Percentiles rank a stretch among this genome's conserved stretches.
These are phyloP conservation scores for Orius insidiosus DNA, from an alignment of 1,140 invertebrate genomes.

Conservation along the genomic window DNA sequence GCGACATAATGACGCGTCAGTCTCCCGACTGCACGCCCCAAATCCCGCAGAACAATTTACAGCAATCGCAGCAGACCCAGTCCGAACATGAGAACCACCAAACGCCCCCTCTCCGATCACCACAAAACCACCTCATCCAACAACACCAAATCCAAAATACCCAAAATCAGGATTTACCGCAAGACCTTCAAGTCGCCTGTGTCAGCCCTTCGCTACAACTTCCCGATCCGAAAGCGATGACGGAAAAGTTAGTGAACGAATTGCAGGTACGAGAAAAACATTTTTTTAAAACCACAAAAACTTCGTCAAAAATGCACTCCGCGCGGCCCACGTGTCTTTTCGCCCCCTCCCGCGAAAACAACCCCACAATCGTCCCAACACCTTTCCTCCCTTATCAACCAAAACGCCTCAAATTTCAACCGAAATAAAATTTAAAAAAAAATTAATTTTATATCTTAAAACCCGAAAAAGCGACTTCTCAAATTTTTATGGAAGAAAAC, in stretches of 20 bases:
- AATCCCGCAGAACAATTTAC: neutral
- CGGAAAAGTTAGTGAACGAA: slow-evolving; percentile 23
- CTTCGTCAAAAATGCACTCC: neutral
- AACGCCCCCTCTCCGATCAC: slow-evolving; percentile 11
- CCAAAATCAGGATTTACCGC: slow-evolving; percentile 12
- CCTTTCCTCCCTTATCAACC: too few species aligned
- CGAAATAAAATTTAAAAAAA: too few species aligned
- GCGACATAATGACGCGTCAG: slow-evolving; percentile 4
- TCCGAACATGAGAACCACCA: neutral
- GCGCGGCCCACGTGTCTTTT: neutral
- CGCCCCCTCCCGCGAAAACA: too few species aligned
- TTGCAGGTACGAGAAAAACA: too few species aligned
- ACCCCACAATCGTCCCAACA: too few species aligned
- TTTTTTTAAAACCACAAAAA: too few species aligned
- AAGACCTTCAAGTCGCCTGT: slow-evolving; percentile 15
- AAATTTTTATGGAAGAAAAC: too few species aligned
- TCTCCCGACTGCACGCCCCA: slow-evolving; percentile 1
- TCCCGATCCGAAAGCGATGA: slow-evolving; percentile 22
- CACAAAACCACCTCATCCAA: slow-evolving; percentile 11
- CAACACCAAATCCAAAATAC: slow-evolving; percentile 7
- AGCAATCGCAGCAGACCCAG: neutral
- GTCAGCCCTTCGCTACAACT: slow-evolving; percentile 15
- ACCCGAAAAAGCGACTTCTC: too few species aligned
- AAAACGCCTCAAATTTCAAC: too few species aligned
- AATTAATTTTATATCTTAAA: too few species aligned